Percentiles rank a stretch among this genome's conserved stretches.
Conservation (phyloP, 2,888 invertebrate genomes). For the Pseudoips prasinana region DNA sequence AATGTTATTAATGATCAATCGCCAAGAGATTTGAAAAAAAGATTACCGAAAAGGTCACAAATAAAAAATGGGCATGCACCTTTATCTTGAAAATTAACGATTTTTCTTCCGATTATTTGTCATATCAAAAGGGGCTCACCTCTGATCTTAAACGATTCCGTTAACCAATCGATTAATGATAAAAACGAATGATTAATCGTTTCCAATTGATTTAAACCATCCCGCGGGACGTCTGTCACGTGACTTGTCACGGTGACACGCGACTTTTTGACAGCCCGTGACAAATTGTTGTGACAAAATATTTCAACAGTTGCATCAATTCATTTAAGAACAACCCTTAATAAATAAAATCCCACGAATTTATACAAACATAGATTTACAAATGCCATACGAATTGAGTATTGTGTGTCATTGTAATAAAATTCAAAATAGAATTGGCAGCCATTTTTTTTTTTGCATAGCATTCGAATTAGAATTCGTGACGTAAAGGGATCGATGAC, state of each 20-base stretch:
- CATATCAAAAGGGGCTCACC: constrained; percentile 61
- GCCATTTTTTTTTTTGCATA: constrained; percentile 14
- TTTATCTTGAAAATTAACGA: constrained; percentile 21
- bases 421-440: constrained; percentile 16
- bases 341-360: constrained; percentile 41
- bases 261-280: constrained; percentile 69
- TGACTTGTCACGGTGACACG: constrained; percentile 64
- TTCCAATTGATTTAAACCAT: constrained; percentile 74
- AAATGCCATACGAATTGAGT: too few relatives aligned
- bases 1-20: constrained; percentile 28
- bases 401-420: constrained; percentile 19
- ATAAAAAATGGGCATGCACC: constrained; percentile 39
- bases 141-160: constrained; percentile 66
- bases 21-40: constrained; percentile 25
- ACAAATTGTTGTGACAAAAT: constrained; percentile 82
- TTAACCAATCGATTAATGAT: constrained; percentile 68
- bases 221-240: constrained; percentile 53
- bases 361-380: constrained; percentile 4
- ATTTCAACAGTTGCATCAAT: constrained; percentile 78
- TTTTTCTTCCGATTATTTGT: constrained; percentile 61
- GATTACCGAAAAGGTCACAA: constrained; percentile 27
- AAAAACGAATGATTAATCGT: constrained; percentile 69
- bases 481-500: constrained; percentile 55
- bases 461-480: constrained; percentile 31
- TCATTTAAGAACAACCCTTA: constrained; percentile 53